Conservation (phyloP, 1,140 invertebrate species). For the Camponotus vicinus region DNA sequence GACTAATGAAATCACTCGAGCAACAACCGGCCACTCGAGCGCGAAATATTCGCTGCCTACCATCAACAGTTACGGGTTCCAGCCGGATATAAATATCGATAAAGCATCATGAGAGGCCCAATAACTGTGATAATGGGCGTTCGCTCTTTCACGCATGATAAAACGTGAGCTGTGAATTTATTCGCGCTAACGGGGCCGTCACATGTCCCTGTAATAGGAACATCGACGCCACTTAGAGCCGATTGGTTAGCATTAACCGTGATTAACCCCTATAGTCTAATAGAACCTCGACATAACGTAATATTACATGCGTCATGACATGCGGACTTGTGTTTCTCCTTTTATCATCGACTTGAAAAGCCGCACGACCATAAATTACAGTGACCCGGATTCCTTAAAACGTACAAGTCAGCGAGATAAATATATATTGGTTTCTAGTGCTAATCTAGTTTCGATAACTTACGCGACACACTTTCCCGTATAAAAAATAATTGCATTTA, state of each 20-base stretch:
- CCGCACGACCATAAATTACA: slow-evolving; percentile 25
- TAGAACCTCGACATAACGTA: neutral
- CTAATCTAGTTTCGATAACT: slow-evolving; percentile 50
- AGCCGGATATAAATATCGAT: slow-evolving; percentile 38
- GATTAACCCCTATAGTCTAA: slow-evolving; percentile 32
- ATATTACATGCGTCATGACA: neutral
- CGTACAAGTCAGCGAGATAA: slow-evolving; percentile 37
- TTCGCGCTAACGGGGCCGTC: slow-evolving; percentile 22
- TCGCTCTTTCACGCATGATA: slow-evolving; percentile 37
- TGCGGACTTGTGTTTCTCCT: slow-evolving; percentile 5
- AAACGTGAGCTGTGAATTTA: slow-evolving; percentile 29
- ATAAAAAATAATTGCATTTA: neutral
- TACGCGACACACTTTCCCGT: neutral
- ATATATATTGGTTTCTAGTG: slow-evolving; percentile 30
- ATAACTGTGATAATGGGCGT: slow-evolving; percentile 38
- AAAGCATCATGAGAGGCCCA: slow-evolving; percentile 22
- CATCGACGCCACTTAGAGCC: slow-evolving; percentile 43
- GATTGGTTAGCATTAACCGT: slow-evolving; percentile 48
- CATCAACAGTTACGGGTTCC: slow-evolving; percentile 10
- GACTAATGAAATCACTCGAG: slow-evolving; percentile 22
- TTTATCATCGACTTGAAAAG: neutral
- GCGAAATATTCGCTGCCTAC: slow-evolving; percentile 13
- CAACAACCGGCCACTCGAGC: slow-evolving; percentile 23
- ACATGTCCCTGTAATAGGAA: slow-evolving; percentile 19
- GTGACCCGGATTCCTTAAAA: slow-evolving; percentile 36